Evolutionary conservation across 2,797 vertebrate genomes (phyloP), one percentile per base, ranked within the genome.

Genomic region (Cryptoprocta ferox): DNA sequence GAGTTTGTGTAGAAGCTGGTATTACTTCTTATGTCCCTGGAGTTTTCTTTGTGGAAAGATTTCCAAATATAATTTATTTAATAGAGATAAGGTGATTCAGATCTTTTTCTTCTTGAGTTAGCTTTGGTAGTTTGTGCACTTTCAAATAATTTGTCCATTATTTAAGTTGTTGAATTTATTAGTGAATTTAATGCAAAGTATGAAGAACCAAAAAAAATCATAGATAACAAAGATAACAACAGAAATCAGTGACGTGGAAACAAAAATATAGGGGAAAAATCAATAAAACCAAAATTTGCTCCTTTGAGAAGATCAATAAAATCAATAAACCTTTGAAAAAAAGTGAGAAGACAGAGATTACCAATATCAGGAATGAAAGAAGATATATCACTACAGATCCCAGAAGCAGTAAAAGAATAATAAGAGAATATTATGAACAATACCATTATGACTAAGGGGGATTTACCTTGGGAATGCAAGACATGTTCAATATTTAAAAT

Each of bases 401-500:
- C 26, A 83, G 19, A 39, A 42, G 10, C 19, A 66, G 37, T 84
- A 91, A 79, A 50, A 39, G 35, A 26, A 50, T 24, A 66, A 53
- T 66, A 32, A 65, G 16, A 89, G n/a, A 78, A 66, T 66, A 84
- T 75, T 50, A 48, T 65, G 12, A 75, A 65, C 39, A 93, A 45
- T 35, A 82, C 26, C 61, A 35, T 75, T 61, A 70, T 12, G 63
- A 93, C 73, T 48, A 86, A 86, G 21, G 79, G 13, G 21, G 39
- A 37, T 68, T 80, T 80, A 39, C 32, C 61, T 90, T 68, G 88
- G n/a, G 61, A 90, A 53, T 39, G 26, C 35, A 68, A 37, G 61
- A 53, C 45, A 53, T 66, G 3, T 91, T 91, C 79, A 73, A 70
- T 70, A 91, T 91, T 91, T 81, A 45, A 91, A 86, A 56, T 66